phyloP scores from a whole-genome alignment of 2,888 invertebrate genomes.

The Tortrix viridana region DNA sequence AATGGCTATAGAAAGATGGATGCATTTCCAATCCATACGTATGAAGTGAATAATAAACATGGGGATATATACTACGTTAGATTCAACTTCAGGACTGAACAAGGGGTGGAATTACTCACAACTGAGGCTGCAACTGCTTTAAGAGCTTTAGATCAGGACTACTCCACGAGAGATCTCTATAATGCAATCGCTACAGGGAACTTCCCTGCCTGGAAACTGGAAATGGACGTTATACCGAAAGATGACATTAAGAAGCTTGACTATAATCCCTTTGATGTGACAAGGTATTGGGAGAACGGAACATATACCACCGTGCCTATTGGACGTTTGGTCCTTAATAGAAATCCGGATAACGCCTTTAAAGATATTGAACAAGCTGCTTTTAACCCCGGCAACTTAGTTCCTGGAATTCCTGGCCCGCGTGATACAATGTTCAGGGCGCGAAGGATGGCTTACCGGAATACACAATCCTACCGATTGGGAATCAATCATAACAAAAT shows the following conservation, averaged over 20 bases:
- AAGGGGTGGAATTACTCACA: constrained; percentile 89
- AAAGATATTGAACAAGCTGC: constrained; percentile 57
- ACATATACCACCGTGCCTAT: constrained; percentile 92
- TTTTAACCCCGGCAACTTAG: constrained; percentile 63
- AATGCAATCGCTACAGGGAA: constrained; percentile 89
- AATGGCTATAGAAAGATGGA: constrained; percentile 94
- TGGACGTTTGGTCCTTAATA: constrained; percentile 90
- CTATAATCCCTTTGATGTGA: constrained; percentile 82
- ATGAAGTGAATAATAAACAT: constrained; percentile 89
- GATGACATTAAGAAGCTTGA: constrained; percentile 86
- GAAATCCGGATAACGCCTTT: constrained; percentile 47
- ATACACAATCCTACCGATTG: constrained; percentile 3
- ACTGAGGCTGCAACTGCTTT: constrained; percentile 85
- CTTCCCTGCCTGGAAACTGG: constrained; percentile 88
- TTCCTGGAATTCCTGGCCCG: constrained; percentile 70
- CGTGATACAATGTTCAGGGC: constrained; percentile 5
- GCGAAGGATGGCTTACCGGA: constrained; percentile 13
- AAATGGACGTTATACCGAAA: constrained; percentile 91
- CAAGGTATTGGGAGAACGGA: constrained; percentile 92
- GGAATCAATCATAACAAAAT: constrained; percentile 14
- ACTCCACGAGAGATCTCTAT: constrained; percentile 90
- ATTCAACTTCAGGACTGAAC: constrained; percentile 93
- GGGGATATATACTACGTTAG: constrained; percentile 89
- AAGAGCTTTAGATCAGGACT: constrained; percentile 89
- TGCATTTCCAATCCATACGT: constrained; percentile 94